Evolutionary conservation across 2,797 vertebrate genomes (phyloP).

Genomic region (Ispidina picta): DNA sequence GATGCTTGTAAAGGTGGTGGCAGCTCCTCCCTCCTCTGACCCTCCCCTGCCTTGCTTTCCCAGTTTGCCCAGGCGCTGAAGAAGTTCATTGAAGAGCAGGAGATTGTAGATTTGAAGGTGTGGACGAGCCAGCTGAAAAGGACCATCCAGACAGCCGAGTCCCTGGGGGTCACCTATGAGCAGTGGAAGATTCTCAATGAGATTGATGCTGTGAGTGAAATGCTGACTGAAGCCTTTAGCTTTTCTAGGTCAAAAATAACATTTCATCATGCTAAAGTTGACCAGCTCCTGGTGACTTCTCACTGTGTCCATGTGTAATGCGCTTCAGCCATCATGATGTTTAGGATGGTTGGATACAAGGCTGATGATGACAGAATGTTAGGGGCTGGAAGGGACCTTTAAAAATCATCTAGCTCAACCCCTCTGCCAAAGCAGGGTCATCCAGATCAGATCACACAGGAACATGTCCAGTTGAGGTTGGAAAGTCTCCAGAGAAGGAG

Average conservation of each 20-base stretch:
- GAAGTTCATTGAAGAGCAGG: conserved; percentile 89
- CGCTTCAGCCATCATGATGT: fast-evolving
- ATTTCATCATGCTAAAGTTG: fast-evolving
- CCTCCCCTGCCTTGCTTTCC: neutral
- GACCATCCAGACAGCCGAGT: conserved; percentile 96
- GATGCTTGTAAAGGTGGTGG: neutral
- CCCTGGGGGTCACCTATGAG: conserved; percentile 90
- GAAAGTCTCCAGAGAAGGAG: too few species aligned
- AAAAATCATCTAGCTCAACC: too few species aligned
- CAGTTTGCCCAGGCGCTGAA: conserved; percentile 88
- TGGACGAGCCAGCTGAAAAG: conserved; percentile 97
- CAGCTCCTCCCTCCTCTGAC: neutral
- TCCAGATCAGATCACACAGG: too few species aligned
- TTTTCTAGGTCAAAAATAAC: neutral
- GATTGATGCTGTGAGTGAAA: conserved; percentile 91
- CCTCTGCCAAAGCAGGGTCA: too few species aligned
- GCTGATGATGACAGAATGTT: neutral
- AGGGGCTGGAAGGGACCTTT: too few species aligned
- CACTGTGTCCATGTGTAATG: fast-evolving
- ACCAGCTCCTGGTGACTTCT: fast-evolving
- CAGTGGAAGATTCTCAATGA: conserved; percentile 99
- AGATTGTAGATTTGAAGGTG: conserved; percentile 92
- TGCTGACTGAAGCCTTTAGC: neutral
- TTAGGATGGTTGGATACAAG: neutral
- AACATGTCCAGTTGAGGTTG: too few species aligned